Conservation (phyloP, 2,797 vertebrate species). For the Hydrophis major region DNA sequence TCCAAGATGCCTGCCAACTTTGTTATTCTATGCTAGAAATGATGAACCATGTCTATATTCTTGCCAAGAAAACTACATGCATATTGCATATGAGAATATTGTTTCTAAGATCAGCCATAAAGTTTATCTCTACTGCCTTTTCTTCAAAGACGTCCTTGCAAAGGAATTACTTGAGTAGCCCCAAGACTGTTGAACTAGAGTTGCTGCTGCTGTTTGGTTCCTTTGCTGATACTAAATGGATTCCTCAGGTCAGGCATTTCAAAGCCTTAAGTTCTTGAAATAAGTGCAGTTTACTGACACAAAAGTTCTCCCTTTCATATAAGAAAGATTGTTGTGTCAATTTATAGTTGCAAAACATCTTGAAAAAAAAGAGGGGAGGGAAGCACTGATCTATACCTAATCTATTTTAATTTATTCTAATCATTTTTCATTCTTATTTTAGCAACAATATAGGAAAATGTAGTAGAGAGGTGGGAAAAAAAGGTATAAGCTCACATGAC, state of each 20-base stretch:
- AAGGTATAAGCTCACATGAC: not conserved
- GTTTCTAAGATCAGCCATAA: not conserved
- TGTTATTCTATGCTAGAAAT: not conserved
- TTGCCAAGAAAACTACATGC: not conserved
- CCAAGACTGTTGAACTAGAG: not conserved
- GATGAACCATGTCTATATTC: not conserved
- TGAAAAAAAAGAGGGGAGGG: not conserved
- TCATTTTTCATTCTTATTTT: not conserved
- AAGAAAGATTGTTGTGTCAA: not conserved
- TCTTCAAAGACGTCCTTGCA: not conserved
- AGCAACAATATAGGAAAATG: not conserved
- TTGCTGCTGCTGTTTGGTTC: not conserved
- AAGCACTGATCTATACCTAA: not conserved
- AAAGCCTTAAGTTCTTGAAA: not conserved
- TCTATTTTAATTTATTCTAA: constrained; percentile 42
- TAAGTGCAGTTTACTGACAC: not conserved
- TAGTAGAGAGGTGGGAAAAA: constrained; percentile 29
- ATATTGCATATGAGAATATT: not conserved
- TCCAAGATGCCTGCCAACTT: not conserved
- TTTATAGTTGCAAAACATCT: not conserved
- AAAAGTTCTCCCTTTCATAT: not conserved
- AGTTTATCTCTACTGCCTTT: not conserved
- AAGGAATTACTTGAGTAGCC: not conserved
- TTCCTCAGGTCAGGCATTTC: not conserved
- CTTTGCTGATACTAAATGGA: not conserved